Evolutionary conservation across 2,888 invertebrate species (phyloP).

Genomic region (Athalia cordata): DNA sequence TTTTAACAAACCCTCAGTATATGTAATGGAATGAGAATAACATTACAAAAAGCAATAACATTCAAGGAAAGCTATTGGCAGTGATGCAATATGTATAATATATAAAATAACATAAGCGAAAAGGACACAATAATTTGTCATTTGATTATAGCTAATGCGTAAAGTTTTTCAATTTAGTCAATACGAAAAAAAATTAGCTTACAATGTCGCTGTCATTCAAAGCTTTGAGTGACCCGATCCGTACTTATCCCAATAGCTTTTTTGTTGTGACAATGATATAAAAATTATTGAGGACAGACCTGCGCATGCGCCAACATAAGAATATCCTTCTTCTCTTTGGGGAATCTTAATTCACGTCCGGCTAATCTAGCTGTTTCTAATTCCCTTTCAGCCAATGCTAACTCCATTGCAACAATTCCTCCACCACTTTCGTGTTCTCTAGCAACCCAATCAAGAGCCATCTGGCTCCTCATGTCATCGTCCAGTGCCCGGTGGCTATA

Average conservation of each 20-base stretch:
- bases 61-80: constrained; percentile 35
- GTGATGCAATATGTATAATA: neutral
- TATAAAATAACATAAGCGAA: constrained; percentile 1
- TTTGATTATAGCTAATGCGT: neutral
- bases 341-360: constrained; percentile 93
- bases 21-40: constrained; percentile 19
- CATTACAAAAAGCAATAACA: constrained; percentile 31
- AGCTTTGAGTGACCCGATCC: neutral
- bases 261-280: neutral
- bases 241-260: constrained; percentile 1
- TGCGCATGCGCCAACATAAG: constrained; percentile 92
- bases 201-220: too few relatives aligned
- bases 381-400: constrained; percentile 90
- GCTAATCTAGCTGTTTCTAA: constrained; percentile 90
- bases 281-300: constrained; percentile 74
- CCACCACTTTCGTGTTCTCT: constrained; percentile 82
- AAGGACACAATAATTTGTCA: neutral
- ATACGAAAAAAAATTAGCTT: too few relatives aligned
- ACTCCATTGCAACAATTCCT: constrained; percentile 86
- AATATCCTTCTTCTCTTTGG: constrained; percentile 97
- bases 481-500: constrained; percentile 94
- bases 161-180: neutral
- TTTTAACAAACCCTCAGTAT: neutral
- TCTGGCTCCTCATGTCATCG: constrained; percentile 96
- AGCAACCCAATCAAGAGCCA: constrained; percentile 97